Base-by-base conservation (phyloP, 2,113 vertebrate genomes). In the Parus major region DNA sequence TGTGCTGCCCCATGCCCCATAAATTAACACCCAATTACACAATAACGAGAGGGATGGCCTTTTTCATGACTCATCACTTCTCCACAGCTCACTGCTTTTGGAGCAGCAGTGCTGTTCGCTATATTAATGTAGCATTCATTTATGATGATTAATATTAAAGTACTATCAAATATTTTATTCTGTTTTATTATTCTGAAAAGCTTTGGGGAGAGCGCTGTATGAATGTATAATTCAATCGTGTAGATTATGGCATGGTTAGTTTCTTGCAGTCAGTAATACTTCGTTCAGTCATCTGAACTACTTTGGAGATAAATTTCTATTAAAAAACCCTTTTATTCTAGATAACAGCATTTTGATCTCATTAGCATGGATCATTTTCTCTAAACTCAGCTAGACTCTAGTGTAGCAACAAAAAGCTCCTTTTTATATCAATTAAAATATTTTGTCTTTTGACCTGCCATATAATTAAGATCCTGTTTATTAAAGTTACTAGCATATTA, bases 401-500 rank as follows among this genome's bases (percentile, higher is more conserved):
- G 60, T 56, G 41, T 59, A 92, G 66, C 41, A 95, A 77, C 65
- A 93, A 95, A 88, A 94, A 80, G 12, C 88, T 97, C 75, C 47
- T 92, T 95, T 97, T 86, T 89, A 80, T 91, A 96, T 95, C 49
- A 96, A 84, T 96, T 94, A 97, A 95, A 94, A 96, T 95, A 88
- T 87, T 97, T 95, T 94, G 71, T 93, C 86, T 88, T 92, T 79
- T 96, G 92, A 96, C 82, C 92, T 95, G 81, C 53, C 72, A 29
- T 90, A 86, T 95, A 97, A 98, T 98, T 98, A 98, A 96, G 87
- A 97, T 94, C 73, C 75, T 82, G 84, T 96, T 98, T 95, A 96
- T 93, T 95, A 91, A 97, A 98, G 95, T 97, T 97, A 94, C 93
- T 93, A 97, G 71, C 92, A 82, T 97, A 97, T 97, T 97, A 97